phyloP scores from a whole-genome alignment of 1,140 invertebrate genomes.

The Eubasilissa regina region DNA sequence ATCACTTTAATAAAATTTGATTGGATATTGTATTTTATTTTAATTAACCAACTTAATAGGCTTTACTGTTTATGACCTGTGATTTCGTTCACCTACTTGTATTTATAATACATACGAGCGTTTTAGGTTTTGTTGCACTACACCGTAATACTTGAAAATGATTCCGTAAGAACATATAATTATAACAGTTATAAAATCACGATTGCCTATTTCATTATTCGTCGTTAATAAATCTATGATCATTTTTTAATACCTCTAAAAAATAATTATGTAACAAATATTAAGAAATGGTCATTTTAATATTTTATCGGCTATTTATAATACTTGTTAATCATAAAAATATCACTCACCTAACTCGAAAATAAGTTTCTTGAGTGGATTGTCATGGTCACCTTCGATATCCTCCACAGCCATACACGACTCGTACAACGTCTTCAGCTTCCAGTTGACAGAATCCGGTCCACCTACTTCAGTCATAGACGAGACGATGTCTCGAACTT shows the following conservation, averaged over 20 bases:
- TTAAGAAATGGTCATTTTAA: background rate
- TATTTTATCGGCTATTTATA: background rate
- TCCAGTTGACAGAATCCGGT: slow-evolving; percentile 65
- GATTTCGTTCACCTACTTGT: too few species aligned
- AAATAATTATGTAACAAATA: background rate
- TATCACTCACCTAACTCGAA: slow-evolving; percentile 64
- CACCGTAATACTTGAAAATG: too few species aligned
- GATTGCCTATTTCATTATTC: too few species aligned
- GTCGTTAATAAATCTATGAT: too few species aligned
- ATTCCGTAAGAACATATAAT: too few species aligned
- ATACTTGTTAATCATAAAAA: background rate
- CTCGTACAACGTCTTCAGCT: slow-evolving; percentile 69
- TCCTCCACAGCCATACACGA: slow-evolving; percentile 67
- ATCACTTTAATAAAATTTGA: too few species aligned
- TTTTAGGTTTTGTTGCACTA: too few species aligned
- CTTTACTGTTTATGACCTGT: too few species aligned
- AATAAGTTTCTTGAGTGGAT: slow-evolving; percentile 65
- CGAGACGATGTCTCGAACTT: slow-evolving; percentile 63
- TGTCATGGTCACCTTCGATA: slow-evolving; percentile 64
- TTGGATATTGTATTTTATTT: too few species aligned
- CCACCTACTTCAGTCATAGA: slow-evolving; percentile 63
- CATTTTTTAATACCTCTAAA: background rate
- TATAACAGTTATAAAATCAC: too few species aligned
- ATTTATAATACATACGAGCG: too few species aligned
- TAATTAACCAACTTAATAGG: too few species aligned